Base-by-base conservation (phyloP, 2,888 invertebrate genomes). In the Dynastes maya region DNA sequence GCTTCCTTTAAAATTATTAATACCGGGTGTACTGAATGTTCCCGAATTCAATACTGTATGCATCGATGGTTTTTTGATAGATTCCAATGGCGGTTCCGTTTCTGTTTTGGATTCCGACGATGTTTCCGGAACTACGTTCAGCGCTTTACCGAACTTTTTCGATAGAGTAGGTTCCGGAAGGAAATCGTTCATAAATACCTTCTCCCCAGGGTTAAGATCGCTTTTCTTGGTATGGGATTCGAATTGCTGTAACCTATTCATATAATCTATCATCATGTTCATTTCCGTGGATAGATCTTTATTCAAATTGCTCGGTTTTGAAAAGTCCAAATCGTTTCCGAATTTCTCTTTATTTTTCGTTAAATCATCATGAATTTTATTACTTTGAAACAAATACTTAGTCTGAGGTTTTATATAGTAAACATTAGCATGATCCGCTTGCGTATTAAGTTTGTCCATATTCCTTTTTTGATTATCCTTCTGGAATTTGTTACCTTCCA, bases 31-130 rank as follows among this genome's bases (percentile, higher is more conserved):
- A n/a, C 58, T 68, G 3, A 27, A 67, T 29, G 11, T 16, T 22
- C 45, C 67, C 0, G 76, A 22, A 6, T 55, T 71, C 51, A 79
- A 55, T 8, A 79, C 37, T 16, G 68, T 51, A 29, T 79, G 79
- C 70, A 79, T 53, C 9, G 79, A 79, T 0, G 79, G 79, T 53
- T 79, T 79, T 22, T 45, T 63, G 9, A 9, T 22, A n/a, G 2
- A 22, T 27, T 11, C 53, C 29, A 37, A 1, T 5, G 5, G 27
- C 32, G 5, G n/a, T 2, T n/a, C n/a, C 5, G 40, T 16, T 55
- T 65, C 6, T 40, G 6, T 45, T 11, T 45, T 11, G 45, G 45
- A 45, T 45, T 45, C 45, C 6, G 45, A 11, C 11, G 45, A 45
- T 45, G 8, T 45, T 45, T 11, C 45, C 9, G 45, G 11, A 11